Conservation (phyloP, 1,140 invertebrate genomes). For the Leptinotarsa defecta region DNA sequence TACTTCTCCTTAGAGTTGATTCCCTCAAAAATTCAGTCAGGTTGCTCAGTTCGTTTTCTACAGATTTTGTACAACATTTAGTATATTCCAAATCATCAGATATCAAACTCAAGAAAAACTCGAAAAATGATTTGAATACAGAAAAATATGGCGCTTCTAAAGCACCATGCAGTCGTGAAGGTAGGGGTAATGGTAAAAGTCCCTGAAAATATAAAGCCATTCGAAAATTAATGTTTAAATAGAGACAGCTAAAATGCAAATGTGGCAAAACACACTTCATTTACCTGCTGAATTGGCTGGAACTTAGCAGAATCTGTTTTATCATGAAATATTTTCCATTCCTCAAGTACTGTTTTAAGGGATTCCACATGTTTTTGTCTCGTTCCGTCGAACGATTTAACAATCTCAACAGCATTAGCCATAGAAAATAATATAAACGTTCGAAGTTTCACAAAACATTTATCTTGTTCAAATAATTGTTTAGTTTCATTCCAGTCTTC, state of each 20-base stretch:
- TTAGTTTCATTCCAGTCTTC: slow-evolving; percentile 45
- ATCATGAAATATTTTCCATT: slow-evolving; percentile 44
- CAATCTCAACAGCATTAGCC: slow-evolving; percentile 33
- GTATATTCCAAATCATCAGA: slow-evolving; percentile 34
- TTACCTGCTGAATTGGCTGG: slow-evolving; percentile 42
- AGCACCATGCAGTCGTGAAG: slow-evolving; percentile 45
- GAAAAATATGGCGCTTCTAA: slow-evolving; percentile 43
- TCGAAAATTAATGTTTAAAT: background rate
- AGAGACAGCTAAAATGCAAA: background rate
- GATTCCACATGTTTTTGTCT: slow-evolving; percentile 40
- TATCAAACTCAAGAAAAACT: slow-evolving; percentile 39
- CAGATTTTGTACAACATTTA: slow-evolving; percentile 28
- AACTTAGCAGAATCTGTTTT: slow-evolving; percentile 32
- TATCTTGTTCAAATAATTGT: slow-evolving; percentile 44
- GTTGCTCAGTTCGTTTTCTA: slow-evolving; percentile 35
- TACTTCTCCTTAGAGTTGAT: slow-evolving; percentile 28
- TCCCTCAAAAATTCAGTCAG: slow-evolving; percentile 35
- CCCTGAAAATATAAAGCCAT: slow-evolving; percentile 34
- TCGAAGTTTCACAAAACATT: slow-evolving; percentile 47
- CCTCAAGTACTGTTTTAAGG: slow-evolving; percentile 40
- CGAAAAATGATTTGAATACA: slow-evolving; percentile 40
- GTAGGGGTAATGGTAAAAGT: slow-evolving; percentile 44
- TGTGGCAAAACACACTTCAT: background rate
- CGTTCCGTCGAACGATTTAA: slow-evolving; percentile 42
- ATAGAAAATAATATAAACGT: slow-evolving; percentile 40